Conservation (phyloP, 2,113 vertebrate species). For the rabbit (Oryctolagus cuniculus) region DNA sequence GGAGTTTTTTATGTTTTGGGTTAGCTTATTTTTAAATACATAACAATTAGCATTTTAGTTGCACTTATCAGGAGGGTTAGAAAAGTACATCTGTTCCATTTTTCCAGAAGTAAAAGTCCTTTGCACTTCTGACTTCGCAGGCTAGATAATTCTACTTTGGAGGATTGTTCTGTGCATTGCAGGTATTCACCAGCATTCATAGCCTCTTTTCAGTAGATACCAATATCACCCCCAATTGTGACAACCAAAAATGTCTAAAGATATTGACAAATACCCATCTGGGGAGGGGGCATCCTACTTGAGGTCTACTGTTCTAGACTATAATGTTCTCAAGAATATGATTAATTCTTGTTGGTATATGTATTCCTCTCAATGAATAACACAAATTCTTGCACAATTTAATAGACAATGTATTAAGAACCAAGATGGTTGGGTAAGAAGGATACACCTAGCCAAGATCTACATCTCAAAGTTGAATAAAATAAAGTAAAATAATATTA, state of each 20-base stretch:
- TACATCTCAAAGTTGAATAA: background rate
- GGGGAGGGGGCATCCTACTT: background rate
- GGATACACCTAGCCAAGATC: background rate
- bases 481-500: conserved; percentile 32
- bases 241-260: background rate
- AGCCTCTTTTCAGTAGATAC: background rate
- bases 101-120: background rate
- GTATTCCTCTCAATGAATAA: background rate
- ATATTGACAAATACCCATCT: background rate
- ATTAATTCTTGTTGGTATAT: background rate
- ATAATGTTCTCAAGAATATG: background rate
- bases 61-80: background rate
- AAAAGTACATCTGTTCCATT: background rate
- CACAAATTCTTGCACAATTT: background rate
- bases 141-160: background rate
- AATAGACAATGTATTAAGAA: background rate
- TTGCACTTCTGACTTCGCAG: background rate
- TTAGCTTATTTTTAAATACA: background rate
- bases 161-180: background rate
- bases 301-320: background rate
- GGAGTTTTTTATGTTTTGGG: background rate
- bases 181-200: background rate
- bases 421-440: background rate
- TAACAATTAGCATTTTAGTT: background rate
- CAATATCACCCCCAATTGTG: background rate